A percentile compares a stretch with the other conserved stretches of the same genome.
Conservation (phyloP, 2,888 invertebrate species). For the Ichneumoninae sp. region DNA sequence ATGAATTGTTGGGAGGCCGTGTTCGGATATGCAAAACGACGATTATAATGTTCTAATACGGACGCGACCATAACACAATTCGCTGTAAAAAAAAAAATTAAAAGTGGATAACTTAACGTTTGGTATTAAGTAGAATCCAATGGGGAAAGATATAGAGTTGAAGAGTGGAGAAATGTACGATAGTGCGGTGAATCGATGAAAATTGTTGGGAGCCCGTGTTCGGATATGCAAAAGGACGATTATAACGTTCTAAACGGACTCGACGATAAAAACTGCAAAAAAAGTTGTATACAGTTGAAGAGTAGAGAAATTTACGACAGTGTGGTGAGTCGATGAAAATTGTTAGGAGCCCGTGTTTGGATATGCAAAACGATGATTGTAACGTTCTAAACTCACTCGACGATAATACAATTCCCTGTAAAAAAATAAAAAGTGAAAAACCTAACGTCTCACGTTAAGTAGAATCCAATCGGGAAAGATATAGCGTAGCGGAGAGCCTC, state of each 20-base stretch:
- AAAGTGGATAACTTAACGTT: conserved; percentile 1
- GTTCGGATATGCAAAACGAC: too few relatives aligned
- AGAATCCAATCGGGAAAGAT: conserved; percentile 41
- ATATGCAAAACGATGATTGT: too few relatives aligned
- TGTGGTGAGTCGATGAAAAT: too few relatives aligned
- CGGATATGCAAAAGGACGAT: background rate
- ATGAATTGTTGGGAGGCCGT: too few relatives aligned
- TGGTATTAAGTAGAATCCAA: conserved; percentile 43
- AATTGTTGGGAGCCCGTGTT: too few relatives aligned
- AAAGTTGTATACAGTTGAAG: too few relatives aligned
- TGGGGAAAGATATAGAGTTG: background rate
- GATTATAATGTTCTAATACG: too few relatives aligned
- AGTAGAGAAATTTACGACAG: too few relatives aligned
- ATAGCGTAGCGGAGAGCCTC: background rate
- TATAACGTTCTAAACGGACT: background rate
- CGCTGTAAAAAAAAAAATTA: background rate
- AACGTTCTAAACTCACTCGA: background rate
- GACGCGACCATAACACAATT: background rate
- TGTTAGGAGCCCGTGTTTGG: too few relatives aligned
- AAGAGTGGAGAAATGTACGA: too few relatives aligned
- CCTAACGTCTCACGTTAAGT: conserved; percentile 19
- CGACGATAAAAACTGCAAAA: conserved; percentile 1
- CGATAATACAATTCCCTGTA: conserved; percentile 17
- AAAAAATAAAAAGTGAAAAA: conserved; percentile 18
- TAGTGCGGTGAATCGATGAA: too few relatives aligned